Conservation (phyloP, 2,113 vertebrate species). For the Sturnus vulgaris region DNA sequence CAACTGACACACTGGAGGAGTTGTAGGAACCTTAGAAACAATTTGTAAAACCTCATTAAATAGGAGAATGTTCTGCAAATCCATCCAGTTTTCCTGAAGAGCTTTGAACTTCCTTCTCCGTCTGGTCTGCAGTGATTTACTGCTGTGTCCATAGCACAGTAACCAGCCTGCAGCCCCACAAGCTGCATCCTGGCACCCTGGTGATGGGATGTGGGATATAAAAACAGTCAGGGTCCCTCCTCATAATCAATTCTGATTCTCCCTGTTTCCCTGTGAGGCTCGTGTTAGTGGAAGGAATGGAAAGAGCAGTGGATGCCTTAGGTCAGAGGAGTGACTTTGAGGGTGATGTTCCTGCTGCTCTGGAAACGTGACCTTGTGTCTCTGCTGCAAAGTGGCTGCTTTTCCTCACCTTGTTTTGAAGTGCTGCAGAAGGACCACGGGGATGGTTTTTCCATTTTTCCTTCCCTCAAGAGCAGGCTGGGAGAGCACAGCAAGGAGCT, state of each 20-base stretch:
- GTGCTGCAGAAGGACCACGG: background rate
- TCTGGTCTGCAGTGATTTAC: background rate
- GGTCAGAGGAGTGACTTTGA: background rate
- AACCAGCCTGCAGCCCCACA: background rate
- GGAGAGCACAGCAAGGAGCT: background rate
- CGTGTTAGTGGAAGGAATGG: background rate
- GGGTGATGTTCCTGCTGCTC: background rate
- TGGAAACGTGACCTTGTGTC: background rate
- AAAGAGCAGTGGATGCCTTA: background rate
- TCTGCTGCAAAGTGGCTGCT: background rate
- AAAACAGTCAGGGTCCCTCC: background rate
- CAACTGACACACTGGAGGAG: background rate
- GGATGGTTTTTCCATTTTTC: background rate
- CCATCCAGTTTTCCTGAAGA: background rate
- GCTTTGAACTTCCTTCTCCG: background rate
- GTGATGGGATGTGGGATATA: rapidly evolving
- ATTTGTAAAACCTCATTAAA: slow-evolving; percentile 15
- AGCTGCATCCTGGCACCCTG: background rate
- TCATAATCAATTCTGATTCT: background rate
- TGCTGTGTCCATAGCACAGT: background rate
- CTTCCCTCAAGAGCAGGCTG: background rate
- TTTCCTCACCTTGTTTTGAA: background rate
- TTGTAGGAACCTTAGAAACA: slow-evolving; percentile 11
- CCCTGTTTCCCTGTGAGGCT: rapidly evolving
- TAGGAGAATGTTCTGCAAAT: background rate